These are phyloP conservation scores for Dimorphilus gyrociliatus DNA, from an alignment of 2,888 invertebrate genomes.

Conservation along the genomic window DNA sequence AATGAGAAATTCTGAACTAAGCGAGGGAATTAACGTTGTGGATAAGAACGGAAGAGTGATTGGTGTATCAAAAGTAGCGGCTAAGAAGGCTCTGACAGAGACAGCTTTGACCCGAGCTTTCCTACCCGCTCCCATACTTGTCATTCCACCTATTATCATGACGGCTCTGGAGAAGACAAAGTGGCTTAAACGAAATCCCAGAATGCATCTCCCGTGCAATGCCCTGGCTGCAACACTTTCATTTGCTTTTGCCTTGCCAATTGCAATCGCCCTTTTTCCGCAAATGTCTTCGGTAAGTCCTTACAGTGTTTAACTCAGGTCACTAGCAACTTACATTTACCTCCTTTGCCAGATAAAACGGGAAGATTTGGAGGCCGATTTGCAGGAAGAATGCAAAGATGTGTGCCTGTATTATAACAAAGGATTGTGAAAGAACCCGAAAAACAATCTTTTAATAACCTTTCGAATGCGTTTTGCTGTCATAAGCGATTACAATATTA, in stretches of 20 bases:
- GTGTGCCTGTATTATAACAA: constrained; percentile 29
- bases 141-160: constrained; percentile 36
- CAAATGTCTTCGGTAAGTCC: constrained; percentile 33
- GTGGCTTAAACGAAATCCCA: constrained; percentile 30
- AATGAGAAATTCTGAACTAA: constrained; percentile 40
- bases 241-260: constrained; percentile 39
- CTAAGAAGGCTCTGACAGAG: constrained; percentile 37
- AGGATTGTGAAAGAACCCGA: no score
- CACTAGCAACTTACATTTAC: no score
- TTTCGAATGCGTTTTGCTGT: no score
- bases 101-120: constrained; percentile 36
- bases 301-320: not conserved
- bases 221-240: constrained; percentile 36
- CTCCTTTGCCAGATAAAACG: constrained; percentile 22
- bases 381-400: constrained; percentile 20
- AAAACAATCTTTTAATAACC: no score
- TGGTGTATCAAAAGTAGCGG: constrained; percentile 41
- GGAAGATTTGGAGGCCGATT: constrained; percentile 22
- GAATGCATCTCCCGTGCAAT: constrained; percentile 37
- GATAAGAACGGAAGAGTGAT: constrained; percentile 35
- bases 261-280: constrained; percentile 41
- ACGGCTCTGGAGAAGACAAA: constrained; percentile 32
- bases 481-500: no score
- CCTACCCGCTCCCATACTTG: constrained; percentile 35
- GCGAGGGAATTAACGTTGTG: constrained; percentile 39